Percentiles rank a stretch among this genome's conserved stretches.
Conservation (phyloP, 2,888 invertebrate genomes). For the Opisthograptis luteolata region DNA sequence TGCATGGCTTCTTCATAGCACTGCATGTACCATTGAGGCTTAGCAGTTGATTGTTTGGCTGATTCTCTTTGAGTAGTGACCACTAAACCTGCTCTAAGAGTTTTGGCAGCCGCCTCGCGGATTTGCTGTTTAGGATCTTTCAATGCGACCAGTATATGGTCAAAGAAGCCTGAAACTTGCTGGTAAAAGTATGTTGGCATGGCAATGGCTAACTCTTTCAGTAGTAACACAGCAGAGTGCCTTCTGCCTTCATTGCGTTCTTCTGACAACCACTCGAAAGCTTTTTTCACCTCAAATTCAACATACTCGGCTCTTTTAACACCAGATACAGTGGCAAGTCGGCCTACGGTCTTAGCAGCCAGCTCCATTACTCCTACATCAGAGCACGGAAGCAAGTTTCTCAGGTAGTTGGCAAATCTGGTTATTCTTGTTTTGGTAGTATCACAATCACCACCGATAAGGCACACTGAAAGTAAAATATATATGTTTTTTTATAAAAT, state of each 20-base stretch:
- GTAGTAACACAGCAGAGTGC: constrained; percentile 95
- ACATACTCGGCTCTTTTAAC: constrained; percentile 98
- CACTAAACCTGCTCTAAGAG: constrained; percentile 96
- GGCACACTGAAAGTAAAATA: constrained; percentile 87
- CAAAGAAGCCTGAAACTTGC: constrained; percentile 96
- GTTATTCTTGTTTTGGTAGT: constrained; percentile 95
- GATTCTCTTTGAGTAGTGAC: constrained; percentile 98
- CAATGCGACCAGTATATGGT: constrained; percentile 95
- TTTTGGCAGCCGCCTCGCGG: constrained; percentile 96
- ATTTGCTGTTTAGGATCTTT: constrained; percentile 96
- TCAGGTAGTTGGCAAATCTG: constrained; percentile 95
- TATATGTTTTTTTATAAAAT: no score
- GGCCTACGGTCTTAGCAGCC: constrained; percentile 97
- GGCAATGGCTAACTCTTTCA: constrained; percentile 96
- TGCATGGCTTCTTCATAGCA: constrained; percentile 95
- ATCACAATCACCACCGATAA: constrained; percentile 96
- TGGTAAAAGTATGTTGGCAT: constrained; percentile 99
- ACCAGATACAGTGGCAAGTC: constrained; percentile 95
- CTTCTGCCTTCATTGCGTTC: constrained; percentile 96
- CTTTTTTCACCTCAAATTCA: constrained; percentile 98
- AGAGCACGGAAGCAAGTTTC: constrained; percentile 94
- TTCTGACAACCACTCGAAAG: constrained; percentile 97
- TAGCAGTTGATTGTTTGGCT: constrained; percentile 94
- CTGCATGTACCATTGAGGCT: constrained; percentile 95
- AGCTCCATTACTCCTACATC: constrained; percentile 98